Conservation (phyloP, 2,113 vertebrate genomes). For the Limnothrissa miodon region DNA sequence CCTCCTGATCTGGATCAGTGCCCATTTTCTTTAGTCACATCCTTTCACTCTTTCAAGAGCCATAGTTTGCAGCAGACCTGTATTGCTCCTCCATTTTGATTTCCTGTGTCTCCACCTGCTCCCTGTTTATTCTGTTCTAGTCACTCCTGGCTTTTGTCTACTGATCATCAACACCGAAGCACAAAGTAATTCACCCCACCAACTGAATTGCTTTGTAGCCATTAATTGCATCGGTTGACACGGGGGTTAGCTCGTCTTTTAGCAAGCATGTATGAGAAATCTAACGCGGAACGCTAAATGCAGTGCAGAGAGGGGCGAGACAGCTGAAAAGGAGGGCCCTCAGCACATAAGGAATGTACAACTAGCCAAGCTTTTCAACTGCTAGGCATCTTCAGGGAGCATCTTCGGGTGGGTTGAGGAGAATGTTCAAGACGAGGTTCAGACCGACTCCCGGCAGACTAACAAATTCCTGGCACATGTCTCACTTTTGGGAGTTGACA, state of each 20-base stretch:
- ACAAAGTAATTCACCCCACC: slow-evolving; percentile 72
- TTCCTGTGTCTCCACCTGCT: slow-evolving; percentile 35
- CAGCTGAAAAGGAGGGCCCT: neutral
- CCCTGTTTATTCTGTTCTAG: slow-evolving; percentile 68
- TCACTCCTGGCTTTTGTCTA: slow-evolving; percentile 67
- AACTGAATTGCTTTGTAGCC: slow-evolving; percentile 75
- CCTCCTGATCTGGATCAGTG: neutral
- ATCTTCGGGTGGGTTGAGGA: neutral
- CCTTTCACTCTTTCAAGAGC: too few species aligned
- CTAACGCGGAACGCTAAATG: slow-evolving; percentile 32
- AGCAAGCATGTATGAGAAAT: slow-evolving; percentile 58
- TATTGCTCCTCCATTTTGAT: neutral
- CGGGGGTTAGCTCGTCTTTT: slow-evolving; percentile 61
- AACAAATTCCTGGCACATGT: slow-evolving; percentile 52
- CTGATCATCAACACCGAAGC: slow-evolving; percentile 78
- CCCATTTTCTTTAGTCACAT: neutral
- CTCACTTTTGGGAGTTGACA: slow-evolving; percentile 53
- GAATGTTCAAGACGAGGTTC: neutral
- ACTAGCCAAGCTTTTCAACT: neutral
- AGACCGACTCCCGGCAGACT: slow-evolving; percentile 23
- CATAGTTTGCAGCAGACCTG: neutral
- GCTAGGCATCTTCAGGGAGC: neutral
- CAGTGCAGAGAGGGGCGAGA: neutral
- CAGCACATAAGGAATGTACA: neutral
- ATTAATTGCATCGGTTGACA: slow-evolving; percentile 78